Conservation (phyloP, 2,113 vertebrate species). For the Onychostoma macrolepis region DNA sequence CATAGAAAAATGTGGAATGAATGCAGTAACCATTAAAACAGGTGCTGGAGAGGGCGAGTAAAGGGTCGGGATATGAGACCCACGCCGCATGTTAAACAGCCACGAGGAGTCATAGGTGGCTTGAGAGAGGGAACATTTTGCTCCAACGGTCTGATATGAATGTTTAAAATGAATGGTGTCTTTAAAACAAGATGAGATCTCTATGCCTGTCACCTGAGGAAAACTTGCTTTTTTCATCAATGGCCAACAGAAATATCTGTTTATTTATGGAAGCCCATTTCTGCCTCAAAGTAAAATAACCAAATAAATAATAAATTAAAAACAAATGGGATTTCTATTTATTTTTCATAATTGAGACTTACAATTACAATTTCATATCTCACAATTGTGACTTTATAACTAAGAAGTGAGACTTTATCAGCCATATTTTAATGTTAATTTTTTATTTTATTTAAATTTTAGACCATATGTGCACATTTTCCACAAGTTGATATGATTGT, state of each 20-base stretch:
- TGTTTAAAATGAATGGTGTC: constrained; percentile 10
- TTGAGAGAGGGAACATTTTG: constrained; percentile 50
- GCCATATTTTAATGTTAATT: too few species aligned
- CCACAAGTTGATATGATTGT: too few species aligned
- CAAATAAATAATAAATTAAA: neutral
- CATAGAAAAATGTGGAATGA: constrained; percentile 45
- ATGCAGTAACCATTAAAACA: constrained; percentile 41
- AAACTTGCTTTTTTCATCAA: too few species aligned
- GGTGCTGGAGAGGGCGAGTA: constrained; percentile 37
- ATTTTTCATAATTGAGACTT: neutral
- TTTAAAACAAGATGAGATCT: constrained; percentile 8
- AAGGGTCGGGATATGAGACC: constrained; percentile 47
- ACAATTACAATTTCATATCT: too few species aligned
- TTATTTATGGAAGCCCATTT: too few species aligned
- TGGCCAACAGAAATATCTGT: too few species aligned
- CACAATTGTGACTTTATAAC: neutral
- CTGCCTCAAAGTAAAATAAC: too few species aligned
- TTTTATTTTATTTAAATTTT: too few species aligned
- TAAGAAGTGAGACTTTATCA: too few species aligned
- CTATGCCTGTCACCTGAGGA: neutral
- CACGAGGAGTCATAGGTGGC: constrained; percentile 36
- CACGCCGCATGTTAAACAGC: constrained; percentile 62
- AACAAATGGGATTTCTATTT: neutral
- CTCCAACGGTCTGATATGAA: constrained; percentile 36
- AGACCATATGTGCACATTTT: too few species aligned